Conservation (phyloP, 2,888 invertebrate genomes). For the Agonopterix subpropinquella region DNA sequence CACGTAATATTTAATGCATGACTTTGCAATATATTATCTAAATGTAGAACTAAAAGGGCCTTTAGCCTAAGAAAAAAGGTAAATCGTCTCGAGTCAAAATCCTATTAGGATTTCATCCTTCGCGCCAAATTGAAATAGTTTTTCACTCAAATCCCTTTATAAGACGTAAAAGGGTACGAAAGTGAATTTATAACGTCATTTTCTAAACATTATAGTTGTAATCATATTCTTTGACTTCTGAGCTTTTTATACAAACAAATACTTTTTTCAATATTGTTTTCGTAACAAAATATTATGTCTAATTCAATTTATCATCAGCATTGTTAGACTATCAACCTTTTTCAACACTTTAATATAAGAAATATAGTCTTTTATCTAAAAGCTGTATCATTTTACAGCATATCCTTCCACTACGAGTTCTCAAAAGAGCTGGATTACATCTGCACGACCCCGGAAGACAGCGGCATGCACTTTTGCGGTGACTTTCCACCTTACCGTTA, state of each 20-base stretch:
- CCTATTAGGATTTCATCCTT: slow-evolving; percentile 5
- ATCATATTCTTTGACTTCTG: too few species aligned
- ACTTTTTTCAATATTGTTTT: too few species aligned
- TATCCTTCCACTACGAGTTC: slow-evolving; percentile 90
- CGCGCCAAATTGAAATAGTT: slow-evolving; percentile 8
- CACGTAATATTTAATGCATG: neutral
- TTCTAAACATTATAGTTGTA: too few species aligned
- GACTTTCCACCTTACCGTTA: slow-evolving; percentile 87
- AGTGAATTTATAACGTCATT: too few species aligned
- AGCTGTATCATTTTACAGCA: slow-evolving; percentile 48
- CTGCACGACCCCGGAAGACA: slow-evolving; percentile 94
- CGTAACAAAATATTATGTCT: too few species aligned
- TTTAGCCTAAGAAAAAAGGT: slow-evolving; percentile 2
- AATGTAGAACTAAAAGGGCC: neutral
- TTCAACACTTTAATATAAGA: too few species aligned
- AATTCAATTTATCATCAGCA: too few species aligned
- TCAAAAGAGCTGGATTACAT: slow-evolving; percentile 97
- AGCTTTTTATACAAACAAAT: too few species aligned
- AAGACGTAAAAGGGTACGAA: neutral
- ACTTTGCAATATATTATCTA: neutral
- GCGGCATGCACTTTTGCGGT: slow-evolving; percentile 94
- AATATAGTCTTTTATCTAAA: too few species aligned
- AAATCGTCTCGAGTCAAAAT: slow-evolving; percentile 2
- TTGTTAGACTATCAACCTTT: too few species aligned
- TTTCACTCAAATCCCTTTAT: slow-evolving; percentile 3